Base-by-base conservation (phyloP, 2,797 vertebrate species). In the Avahi laniger region DNA sequence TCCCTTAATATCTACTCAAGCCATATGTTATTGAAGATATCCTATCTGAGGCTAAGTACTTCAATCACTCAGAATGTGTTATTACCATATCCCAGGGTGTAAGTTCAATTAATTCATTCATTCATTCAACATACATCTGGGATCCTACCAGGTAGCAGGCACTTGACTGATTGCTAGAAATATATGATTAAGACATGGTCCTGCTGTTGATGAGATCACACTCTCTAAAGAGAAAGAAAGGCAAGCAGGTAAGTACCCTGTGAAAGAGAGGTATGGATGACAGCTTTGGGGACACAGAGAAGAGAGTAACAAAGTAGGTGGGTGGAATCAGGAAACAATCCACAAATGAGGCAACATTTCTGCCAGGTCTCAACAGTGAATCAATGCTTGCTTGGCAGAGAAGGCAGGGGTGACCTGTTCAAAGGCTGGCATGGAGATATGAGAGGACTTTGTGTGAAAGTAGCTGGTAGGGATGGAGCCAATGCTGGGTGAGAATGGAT, bases 111-210 rank as follows among this genome's bases (percentile, higher is more conserved):
- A 22, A 57, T 50, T 24, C 46, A 94, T 38, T 50, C n/a, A 46
- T 22, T 46, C 41, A 17, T 81, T 82, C 28, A 54, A 41, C 63
- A 95, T 83, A 65, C 24, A 54, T 48, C 46, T 92, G 79, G 57
- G 73, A 52, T 38, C 50, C 70, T 87, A 80, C 33, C 9, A 90
- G 17, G 48, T 26, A 82, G 1, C n/a, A 91, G 46, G 41, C 20
- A 86, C n/a, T 50, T 65, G n/a, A 84, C 41, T 50, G 54, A 84
- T n/a, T 30, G 28, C 61, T 96, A 90, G 87, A 91, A 61, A 78
- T 54, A 43, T 0, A 46, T 0, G 33, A 63, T 79, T 46, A 61
- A 89, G 48, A 76, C n/a, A 70, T 1, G 24, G 8, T 10, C 33
- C 33, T 92, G 46, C 5, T 48, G 30, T 82, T 73, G 79, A 67